Conservation (phyloP, 2,113 vertebrate genomes). For the Triplophysa rosa region DNA sequence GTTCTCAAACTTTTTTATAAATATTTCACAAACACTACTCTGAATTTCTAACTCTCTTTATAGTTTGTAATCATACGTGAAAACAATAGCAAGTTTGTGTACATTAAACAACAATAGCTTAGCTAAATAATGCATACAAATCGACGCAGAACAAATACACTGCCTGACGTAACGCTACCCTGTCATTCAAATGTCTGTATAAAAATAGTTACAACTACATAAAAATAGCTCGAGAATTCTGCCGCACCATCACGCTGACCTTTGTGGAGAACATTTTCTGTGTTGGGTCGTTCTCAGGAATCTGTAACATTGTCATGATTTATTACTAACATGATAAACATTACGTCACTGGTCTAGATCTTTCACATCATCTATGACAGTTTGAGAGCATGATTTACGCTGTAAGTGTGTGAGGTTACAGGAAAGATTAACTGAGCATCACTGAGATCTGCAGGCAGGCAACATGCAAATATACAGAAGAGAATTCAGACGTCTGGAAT, state of each 20-base stretch:
- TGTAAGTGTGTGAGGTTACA: not conserved
- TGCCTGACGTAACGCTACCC: not conserved
- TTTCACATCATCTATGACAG: too few relatives aligned
- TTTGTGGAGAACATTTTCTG: not conserved
- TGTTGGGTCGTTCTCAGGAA: not conserved
- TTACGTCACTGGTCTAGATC: too few relatives aligned
- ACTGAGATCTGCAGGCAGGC: conserved; percentile 16
- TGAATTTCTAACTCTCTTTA: not conserved
- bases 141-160: conserved; percentile 18
- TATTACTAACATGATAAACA: too few relatives aligned
- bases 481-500: conserved; percentile 27
- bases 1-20: not conserved
- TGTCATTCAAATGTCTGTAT: conserved; percentile 26
- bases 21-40: too few relatives aligned
- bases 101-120: not conserved
- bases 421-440: not conserved
- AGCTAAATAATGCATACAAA: conserved; percentile 33
- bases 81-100: not conserved
- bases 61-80: not conserved
- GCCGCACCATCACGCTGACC: not conserved
- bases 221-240: not conserved
- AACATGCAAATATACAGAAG: conserved; percentile 47
- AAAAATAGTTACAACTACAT: conserved; percentile 36
- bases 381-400: too few relatives aligned
- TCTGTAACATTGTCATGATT: not conserved